phyloP scores from a whole-genome alignment of 2,113 vertebrate species.

The Lynx canadensis region DNA sequence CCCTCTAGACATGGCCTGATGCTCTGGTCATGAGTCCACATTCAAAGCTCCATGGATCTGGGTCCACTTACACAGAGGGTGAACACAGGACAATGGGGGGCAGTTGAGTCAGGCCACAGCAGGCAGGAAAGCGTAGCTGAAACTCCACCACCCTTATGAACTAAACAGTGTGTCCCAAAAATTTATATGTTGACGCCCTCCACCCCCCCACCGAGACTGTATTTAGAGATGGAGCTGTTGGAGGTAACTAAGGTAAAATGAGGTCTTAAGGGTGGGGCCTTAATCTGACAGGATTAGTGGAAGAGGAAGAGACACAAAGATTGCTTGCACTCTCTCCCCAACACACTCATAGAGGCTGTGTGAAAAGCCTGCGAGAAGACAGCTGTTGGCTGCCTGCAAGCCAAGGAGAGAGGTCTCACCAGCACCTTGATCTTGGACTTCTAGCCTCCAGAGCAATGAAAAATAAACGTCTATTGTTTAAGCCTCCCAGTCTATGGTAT shows the following conservation, averaged over 20 bases:
- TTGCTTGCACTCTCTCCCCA: not conserved
- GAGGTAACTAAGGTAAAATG: not conserved
- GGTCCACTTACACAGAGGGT: not conserved
- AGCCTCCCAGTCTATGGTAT: not conserved
- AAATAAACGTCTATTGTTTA: not conserved
- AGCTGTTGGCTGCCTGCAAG: no score
- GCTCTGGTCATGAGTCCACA: not conserved
- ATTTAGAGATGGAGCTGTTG: not conserved
- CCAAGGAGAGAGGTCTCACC: not conserved
- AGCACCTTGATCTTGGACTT: not conserved
- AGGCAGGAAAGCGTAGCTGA: not conserved
- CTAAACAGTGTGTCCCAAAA: not conserved
- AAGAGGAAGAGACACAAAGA: not conserved
- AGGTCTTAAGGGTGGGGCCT: not conserved
- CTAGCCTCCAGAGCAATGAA: not conserved
- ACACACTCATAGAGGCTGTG: accelerated
- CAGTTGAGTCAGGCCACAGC: not conserved
- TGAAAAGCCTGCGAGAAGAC: not conserved
- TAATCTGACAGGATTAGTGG: not conserved
- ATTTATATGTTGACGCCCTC: not conserved
- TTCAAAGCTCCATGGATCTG: not conserved
- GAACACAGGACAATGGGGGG: accelerated
- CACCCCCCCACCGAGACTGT: not conserved
- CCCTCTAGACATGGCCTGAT: not conserved
- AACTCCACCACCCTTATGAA: not conserved